Conservation (phyloP, 2,797 vertebrate species). For the Coccyzus lansbergi region DNA sequence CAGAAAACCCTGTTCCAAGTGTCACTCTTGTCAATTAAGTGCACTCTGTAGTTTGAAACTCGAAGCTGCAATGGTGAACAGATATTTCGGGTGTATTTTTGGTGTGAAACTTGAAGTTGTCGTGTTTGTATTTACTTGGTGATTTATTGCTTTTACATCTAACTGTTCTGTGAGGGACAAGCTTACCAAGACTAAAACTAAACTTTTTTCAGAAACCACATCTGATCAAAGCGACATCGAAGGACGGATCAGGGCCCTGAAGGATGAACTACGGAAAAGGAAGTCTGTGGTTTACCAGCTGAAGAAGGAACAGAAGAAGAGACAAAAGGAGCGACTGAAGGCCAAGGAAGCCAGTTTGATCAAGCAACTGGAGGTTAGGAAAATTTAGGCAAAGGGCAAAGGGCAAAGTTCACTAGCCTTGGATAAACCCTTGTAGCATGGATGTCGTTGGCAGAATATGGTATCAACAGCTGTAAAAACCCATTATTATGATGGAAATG, state of each 20-base stretch:
- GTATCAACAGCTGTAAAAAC: not conserved
- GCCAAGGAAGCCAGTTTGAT: constrained; percentile 96
- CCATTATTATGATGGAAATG: not conserved
- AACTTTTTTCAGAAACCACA: constrained; percentile 84
- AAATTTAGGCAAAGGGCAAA: not conserved
- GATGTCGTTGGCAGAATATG: not conserved
- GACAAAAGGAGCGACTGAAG: constrained; percentile 92
- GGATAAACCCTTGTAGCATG: not conserved
- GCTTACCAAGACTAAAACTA: not conserved
- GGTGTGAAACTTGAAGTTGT: not conserved
- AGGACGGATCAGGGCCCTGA: constrained; percentile 90
- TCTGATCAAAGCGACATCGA: constrained; percentile 96
- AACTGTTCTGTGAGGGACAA: not conserved
- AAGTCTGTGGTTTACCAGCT: constrained; percentile 92
- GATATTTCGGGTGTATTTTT: not conserved
- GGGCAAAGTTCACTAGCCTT: not conserved
- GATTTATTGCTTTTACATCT: not conserved
- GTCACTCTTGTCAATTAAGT: not conserved
- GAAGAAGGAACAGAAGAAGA: constrained; percentile 94
- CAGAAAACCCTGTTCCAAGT: not conserved
- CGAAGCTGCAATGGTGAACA: not conserved
- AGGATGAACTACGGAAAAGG: constrained; percentile 90
- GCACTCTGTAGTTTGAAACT: not conserved
- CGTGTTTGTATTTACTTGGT: not conserved
- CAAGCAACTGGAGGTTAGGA: constrained; percentile 92